Evolutionary conservation across 2,797 vertebrate species (phyloP), one percentile per base, ranked within the genome.

Genomic region (Myioborus melanocephalus): DNA sequence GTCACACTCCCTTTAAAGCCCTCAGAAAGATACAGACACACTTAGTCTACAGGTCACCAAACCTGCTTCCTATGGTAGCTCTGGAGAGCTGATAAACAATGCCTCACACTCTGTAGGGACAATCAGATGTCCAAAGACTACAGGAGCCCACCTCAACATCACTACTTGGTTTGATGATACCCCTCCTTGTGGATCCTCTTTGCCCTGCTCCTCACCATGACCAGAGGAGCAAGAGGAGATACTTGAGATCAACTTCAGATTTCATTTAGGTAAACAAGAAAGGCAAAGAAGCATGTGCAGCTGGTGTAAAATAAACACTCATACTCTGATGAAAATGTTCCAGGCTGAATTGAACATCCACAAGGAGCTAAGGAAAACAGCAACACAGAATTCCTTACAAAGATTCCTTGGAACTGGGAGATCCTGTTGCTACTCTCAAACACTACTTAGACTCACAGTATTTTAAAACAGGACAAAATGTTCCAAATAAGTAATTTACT

Each of bases 291-390:
- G 27, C 21, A 5, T 24, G 23, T n/a, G 43, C 43, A 93, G 91
- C 59, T 26, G 3, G 53, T 66, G 37, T 94, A 89, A 93, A 91
- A 95, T 87, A 95, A 83, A 75, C 87, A 91, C 12, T 39, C 50
- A 47, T 32, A 49, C 41, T 69, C 69, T 46, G 34, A 79, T 89
- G 72, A 88, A 94, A 95, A 64, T 64, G 63, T 91, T 91, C 61
- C 65, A n/a, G 30, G 35, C 79, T 79, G 52, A 90, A 55, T 3
- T 86, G 87, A 60, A 79, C 35, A 82, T 63, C 63, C 56, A 81
- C 1, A 1, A 72, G 39, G 24, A 83, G 65, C 66, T 60, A 84
- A 65, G 18, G 20, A 78, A 93, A 90, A 92, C 41, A 75, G 47
- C 44, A 68, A 82, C 32, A 86, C 19, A 73, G 44, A 93, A 90